These are phyloP conservation scores for Cantharis flavilabris DNA, from an alignment of 2,888 invertebrate genomes.

Conservation along the genomic window DNA sequence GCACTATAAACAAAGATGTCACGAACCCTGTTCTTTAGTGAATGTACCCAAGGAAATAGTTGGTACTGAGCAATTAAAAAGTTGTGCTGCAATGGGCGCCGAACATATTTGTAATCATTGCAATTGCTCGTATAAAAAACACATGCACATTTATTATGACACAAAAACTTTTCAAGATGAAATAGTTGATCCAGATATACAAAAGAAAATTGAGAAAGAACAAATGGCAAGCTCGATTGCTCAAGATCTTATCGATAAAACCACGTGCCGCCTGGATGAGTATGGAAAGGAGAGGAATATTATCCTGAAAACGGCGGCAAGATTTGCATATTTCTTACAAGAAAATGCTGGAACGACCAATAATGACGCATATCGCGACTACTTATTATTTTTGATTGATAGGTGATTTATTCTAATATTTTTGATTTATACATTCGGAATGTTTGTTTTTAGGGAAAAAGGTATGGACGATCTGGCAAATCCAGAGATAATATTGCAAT, in stretches of 20 bases:
- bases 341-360: constrained; percentile 47
- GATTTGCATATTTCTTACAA: constrained; percentile 48
- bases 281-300: constrained; percentile 40
- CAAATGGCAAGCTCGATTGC: constrained; percentile 34
- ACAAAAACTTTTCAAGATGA: constrained; percentile 39
- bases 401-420: constrained; percentile 35
- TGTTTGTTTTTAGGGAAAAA: constrained; percentile 39
- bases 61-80: constrained; percentile 40
- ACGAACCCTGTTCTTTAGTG: constrained; percentile 44
- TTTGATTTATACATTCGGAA: background rate
- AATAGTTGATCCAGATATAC: constrained; percentile 37
- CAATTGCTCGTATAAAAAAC: constrained; percentile 41
- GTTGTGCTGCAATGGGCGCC: constrained; percentile 42
- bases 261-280: constrained; percentile 18
- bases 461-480: constrained; percentile 36
- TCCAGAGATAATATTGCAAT: constrained; percentile 33
- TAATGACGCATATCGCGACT: constrained; percentile 47
- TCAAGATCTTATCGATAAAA: constrained; percentile 36
- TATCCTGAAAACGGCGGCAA: constrained; percentile 45
- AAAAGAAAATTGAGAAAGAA: constrained; percentile 36
- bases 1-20: constrained; percentile 46
- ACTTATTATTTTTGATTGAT: constrained; percentile 46
- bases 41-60: constrained; percentile 45
- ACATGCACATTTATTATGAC: constrained; percentile 49
- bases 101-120: constrained; percentile 39